Percentiles rank a stretch among this genome's conserved stretches.
These are phyloP conservation scores for Microhierax caerulescens DNA, from an alignment of 2,797 vertebrate species.

Conservation along the genomic window DNA sequence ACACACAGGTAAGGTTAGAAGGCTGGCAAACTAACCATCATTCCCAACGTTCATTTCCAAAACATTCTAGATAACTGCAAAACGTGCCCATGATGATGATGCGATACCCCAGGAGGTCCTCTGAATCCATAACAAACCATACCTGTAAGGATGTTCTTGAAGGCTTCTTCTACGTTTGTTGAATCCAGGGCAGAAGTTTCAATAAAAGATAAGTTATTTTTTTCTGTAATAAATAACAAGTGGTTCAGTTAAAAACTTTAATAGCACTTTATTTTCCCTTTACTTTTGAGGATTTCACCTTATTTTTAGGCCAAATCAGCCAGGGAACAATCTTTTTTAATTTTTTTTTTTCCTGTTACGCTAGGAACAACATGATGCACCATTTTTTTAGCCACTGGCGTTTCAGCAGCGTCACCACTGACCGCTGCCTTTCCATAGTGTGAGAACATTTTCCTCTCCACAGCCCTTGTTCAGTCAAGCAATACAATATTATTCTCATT, in stretches of 20 bases:
- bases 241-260: not conserved
- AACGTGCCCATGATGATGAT: not conserved
- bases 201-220: constrained; percentile 97
- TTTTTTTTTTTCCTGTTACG: not conserved
- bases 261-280: not conserved
- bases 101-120: not conserved
- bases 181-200: constrained; percentile 98
- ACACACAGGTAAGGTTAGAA: not conserved
- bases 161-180: constrained; percentile 97
- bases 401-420: not conserved
- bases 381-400: not conserved
- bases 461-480: not conserved
- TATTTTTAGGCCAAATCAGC: not conserved
- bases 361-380: not conserved
- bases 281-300: not conserved
- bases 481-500: not conserved
- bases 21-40: not conserved
- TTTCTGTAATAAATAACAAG: constrained; percentile 81
- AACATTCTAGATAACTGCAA: not conserved
- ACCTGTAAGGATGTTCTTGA: constrained; percentile 99
- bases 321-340: too few species aligned
- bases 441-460: not conserved
- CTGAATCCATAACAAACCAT: not conserved
- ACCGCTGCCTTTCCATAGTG: not conserved
- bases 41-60: not conserved